Base-by-base conservation (phyloP, 2,113 vertebrate genomes). In the Psophia crepitans region DNA sequence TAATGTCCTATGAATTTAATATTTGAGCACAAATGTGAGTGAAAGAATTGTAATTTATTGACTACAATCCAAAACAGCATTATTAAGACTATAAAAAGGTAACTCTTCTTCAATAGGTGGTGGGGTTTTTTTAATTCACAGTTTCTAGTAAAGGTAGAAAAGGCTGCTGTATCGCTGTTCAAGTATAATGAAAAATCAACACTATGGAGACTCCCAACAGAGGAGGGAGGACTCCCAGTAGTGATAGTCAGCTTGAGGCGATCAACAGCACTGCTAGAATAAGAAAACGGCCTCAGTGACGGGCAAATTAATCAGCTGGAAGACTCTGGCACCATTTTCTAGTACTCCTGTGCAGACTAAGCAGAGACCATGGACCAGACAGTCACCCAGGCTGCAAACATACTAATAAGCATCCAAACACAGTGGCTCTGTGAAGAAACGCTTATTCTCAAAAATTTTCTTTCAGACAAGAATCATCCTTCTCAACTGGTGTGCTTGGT, bases 401-500 rank as follows among this genome's bases (percentile, higher is more conserved):
- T 9, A 56, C 23, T 66, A 71, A 21, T 3, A 70, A 70, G 43
- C 3, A 18, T 33, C n/a, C 30, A 71, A 58, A 78, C 18, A 22
- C 39, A 39, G 48, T 8, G 19, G 33, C 70, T 89, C 22, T 43
- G 28, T 22, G 32, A 69, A 78, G 33, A 76, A n/a, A 30, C 53
- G 20, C 30, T 94, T 54, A 87, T 44, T 49, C 63, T 69, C n/a
- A 56, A 64, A 51, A 41, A 20, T 87, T 61, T 56, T 82, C 75
- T 90, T 93, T n/a, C 96, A 99, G 99, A 99, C 99, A 30, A 98
- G 99, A 76, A 97, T 99, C 35, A 97, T 99, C 95, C 98, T 99
- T 14, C 97, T 99, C 95, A 99, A 99, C 95, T 99, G 99, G 99
- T 99, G 99, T 7, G 99, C 99, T 9, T 99, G 99, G 99, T 99